Conservation (phyloP, 2,888 invertebrate genomes). For the Mechanitis mazaeus region DNA sequence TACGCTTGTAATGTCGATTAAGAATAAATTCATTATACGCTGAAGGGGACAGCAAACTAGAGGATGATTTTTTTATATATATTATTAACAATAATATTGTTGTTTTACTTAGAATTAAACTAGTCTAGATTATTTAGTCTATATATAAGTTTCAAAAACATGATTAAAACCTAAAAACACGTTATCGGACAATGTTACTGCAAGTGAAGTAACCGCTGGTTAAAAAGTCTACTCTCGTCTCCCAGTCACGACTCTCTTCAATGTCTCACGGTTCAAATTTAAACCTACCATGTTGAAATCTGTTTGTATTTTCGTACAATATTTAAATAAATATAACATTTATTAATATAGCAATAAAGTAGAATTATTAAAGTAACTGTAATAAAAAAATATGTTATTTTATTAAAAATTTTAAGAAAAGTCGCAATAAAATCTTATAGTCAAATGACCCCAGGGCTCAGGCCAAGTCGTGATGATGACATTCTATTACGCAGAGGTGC, state of each 20-base stretch:
- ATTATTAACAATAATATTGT: too few relatives aligned
- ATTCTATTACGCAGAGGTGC: constrained; percentile 39
- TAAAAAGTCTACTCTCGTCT: constrained; percentile 19
- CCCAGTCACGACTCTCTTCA: constrained; percentile 28
- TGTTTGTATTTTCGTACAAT: background rate
- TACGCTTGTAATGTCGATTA: too few relatives aligned
- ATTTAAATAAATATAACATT: background rate
- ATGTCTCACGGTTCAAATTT: constrained; percentile 19
- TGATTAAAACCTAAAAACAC: constrained; percentile 5
- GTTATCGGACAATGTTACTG: constrained; percentile 10
- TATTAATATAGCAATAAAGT: background rate
- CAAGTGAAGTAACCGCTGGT: constrained; percentile 10
- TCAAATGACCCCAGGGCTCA: constrained; percentile 37
- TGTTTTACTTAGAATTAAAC: too few relatives aligned
- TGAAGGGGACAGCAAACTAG: too few relatives aligned
- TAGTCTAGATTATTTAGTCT: too few relatives aligned
- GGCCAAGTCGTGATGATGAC: constrained; percentile 53
- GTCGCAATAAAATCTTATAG: constrained; percentile 13
- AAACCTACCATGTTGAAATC: background rate
- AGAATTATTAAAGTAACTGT: background rate
- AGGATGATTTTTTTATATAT: too few relatives aligned
- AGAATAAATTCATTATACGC: too few relatives aligned
- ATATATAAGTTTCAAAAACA: background rate
- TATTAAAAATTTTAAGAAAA: background rate
- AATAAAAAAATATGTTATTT: background rate